Conservation (phyloP, 1,140 invertebrate species). For the Hyles euphorbiae region DNA sequence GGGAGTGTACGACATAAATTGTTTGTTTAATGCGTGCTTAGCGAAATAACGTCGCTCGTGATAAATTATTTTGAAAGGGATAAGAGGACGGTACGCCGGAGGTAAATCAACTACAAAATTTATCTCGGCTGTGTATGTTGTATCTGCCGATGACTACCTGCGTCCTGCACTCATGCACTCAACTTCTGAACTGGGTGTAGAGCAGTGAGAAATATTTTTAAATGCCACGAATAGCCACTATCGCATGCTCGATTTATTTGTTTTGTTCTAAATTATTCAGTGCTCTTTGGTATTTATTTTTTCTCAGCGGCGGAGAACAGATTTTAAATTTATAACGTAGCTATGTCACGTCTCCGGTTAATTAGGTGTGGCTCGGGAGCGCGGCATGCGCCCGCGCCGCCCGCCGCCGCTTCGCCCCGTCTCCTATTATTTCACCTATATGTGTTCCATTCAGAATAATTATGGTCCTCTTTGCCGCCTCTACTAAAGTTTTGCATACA, state of each 20-base stretch:
- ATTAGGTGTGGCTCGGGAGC: constrained; percentile 53
- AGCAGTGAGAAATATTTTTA: neutral
- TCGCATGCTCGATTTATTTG: constrained; percentile 1
- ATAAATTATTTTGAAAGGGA: too few species aligned
- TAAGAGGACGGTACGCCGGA: too few species aligned
- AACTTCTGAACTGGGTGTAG: too few species aligned
- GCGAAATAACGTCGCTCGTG: too few species aligned
- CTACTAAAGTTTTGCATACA: constrained; percentile 40
- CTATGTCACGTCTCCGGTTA: constrained; percentile 56
- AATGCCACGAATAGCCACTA: constrained; percentile 1
- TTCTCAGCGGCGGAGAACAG: constrained; percentile 33
- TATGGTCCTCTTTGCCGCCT: constrained; percentile 29
- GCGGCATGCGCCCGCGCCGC: constrained; percentile 39
- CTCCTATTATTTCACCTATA: constrained; percentile 37
- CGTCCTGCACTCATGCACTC: too few species aligned
- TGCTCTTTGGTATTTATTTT: constrained; percentile 25
- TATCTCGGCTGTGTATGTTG: too few species aligned
- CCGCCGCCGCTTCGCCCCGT: too few species aligned
- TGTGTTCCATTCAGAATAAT: constrained; percentile 34
- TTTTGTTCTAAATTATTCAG: constrained; percentile 6
- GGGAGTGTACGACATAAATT: too few species aligned
- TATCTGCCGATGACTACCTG: too few species aligned
- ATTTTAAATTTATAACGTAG: constrained; percentile 61
- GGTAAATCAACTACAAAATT: too few species aligned
- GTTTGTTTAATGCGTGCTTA: too few species aligned